A percentile compares a stretch with the other conserved stretches of the same genome.
Conservation (phyloP, 2,888 invertebrate genomes). For the Hemistola chrysoprasaria region DNA sequence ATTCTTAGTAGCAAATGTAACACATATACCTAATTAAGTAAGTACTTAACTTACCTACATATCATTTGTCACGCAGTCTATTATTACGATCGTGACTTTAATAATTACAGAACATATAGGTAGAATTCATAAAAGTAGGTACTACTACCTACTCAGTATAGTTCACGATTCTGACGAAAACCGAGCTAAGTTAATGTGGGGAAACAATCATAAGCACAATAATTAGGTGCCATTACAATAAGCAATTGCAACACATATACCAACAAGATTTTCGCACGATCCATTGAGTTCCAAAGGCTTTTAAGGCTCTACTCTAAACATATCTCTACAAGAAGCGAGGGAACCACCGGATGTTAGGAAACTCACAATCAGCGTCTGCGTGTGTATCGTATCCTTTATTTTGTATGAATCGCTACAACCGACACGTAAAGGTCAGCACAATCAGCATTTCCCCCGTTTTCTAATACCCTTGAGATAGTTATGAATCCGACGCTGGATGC, state of each 20-base stretch:
- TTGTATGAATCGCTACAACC: constrained; percentile 31
- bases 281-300: constrained; percentile 4
- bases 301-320: background rate
- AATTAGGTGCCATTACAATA: constrained; percentile 2
- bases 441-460: constrained; percentile 62
- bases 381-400: constrained; percentile 32
- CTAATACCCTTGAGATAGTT: constrained; percentile 52
- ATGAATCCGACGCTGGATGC: background rate
- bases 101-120: too few relatives aligned
- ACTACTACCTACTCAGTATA: too few relatives aligned
- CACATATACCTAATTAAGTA: too few relatives aligned
- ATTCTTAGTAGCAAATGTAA: too few relatives aligned
- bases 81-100: too few relatives aligned
- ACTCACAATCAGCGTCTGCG: constrained; percentile 15
- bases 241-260: constrained; percentile 4
- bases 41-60: too few relatives aligned
- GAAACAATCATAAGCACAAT: constrained; percentile 9
- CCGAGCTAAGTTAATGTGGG: constrained; percentile 1
- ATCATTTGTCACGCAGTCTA: too few relatives aligned
- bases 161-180: constrained; percentile 1
- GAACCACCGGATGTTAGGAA: constrained; percentile 16
- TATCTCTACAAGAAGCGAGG: constrained; percentile 2
- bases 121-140: too few relatives aligned
- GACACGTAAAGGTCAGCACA: constrained; percentile 46
- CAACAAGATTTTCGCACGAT: constrained; percentile 7